phyloP scores from a whole-genome alignment of 2,797 vertebrate genomes.

The Thunnus albacares region DNA sequence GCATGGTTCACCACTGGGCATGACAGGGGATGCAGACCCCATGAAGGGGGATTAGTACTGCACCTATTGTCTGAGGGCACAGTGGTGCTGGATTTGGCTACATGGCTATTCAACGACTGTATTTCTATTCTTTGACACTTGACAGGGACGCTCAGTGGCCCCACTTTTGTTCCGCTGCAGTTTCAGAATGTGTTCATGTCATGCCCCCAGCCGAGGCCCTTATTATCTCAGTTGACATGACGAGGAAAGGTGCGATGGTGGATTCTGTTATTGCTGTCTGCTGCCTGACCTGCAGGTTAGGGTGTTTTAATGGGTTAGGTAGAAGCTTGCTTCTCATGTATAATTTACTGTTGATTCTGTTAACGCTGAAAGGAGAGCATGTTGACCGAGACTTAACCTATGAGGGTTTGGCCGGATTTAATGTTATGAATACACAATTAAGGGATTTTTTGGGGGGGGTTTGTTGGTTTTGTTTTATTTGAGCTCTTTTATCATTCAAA shows the following conservation, averaged over 20 bases:
- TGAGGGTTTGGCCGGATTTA: constrained; percentile 61
- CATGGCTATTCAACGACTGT: constrained; percentile 84
- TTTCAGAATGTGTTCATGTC: constrained; percentile 82
- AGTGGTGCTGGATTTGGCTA: constrained; percentile 84
- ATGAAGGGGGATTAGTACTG: constrained; percentile 88
- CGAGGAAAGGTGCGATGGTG: constrained; percentile 79
- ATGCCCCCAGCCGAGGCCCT: constrained; percentile 76
- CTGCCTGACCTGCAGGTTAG: constrained; percentile 81
- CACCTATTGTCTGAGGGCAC: constrained; percentile 83
- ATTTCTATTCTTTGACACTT: constrained; percentile 81
- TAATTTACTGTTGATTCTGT: constrained; percentile 80
- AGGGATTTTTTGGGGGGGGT: constrained; percentile 33
- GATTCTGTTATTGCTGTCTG: constrained; percentile 79
- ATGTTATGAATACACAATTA: constrained; percentile 75
- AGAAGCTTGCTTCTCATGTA: constrained; percentile 78
- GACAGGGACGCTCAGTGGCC: constrained; percentile 86
- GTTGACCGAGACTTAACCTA: constrained; percentile 77
- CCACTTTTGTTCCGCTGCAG: constrained; percentile 79
- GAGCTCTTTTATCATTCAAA: constrained; percentile 55
- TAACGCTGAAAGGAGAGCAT: constrained; percentile 71
- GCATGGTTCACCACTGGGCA: constrained; percentile 82
- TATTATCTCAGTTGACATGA: constrained; percentile 83
- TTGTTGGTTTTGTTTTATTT: constrained; percentile 62
- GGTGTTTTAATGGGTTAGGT: constrained; percentile 73
- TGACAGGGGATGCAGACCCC: constrained; percentile 88